Conservation (phyloP, 2,113 vertebrate genomes). For the Lophochroa leadbeateri region DNA sequence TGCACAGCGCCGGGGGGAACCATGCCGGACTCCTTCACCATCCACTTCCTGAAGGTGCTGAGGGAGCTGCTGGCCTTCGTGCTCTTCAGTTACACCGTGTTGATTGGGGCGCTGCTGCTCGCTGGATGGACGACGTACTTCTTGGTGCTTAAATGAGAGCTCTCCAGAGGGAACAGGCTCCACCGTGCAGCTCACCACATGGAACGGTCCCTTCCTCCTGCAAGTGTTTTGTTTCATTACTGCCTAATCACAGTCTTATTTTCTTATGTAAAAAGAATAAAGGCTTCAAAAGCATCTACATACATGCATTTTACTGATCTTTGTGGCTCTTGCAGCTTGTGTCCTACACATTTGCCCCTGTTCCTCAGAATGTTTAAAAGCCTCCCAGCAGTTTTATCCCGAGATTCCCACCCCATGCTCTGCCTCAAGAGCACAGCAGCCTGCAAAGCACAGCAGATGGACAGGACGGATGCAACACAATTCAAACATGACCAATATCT, state of each 20-base stretch:
- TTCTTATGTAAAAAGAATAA: neutral
- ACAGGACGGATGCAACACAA: neutral
- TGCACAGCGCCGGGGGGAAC: neutral
- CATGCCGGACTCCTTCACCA: constrained; percentile 79
- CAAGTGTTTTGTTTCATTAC: neutral
- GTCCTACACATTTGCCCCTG: neutral
- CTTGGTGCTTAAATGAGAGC: constrained; percentile 85
- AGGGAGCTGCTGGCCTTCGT: constrained; percentile 92
- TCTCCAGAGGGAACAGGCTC: neutral
- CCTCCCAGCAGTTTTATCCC: neutral
- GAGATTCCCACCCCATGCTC: neutral
- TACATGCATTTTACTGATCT: neutral
- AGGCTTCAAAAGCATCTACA: neutral
- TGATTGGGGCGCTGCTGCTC: constrained; percentile 89
- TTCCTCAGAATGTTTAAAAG: neutral
- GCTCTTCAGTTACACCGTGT: constrained; percentile 93
- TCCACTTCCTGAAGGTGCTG: constrained; percentile 90
- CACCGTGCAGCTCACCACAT: accelerated
- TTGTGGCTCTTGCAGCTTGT: neutral
- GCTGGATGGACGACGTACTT: constrained; percentile 96
- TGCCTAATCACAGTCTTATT: neutral
- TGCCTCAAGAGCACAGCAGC: neutral
- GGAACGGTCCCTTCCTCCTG: neutral
- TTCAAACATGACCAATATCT: neutral
- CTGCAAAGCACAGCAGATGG: neutral